Evolutionary conservation across 1,140 invertebrate species (phyloP), one percentile per base, ranked within the genome.

Genomic region (Drosophila mojavensis): DNA sequence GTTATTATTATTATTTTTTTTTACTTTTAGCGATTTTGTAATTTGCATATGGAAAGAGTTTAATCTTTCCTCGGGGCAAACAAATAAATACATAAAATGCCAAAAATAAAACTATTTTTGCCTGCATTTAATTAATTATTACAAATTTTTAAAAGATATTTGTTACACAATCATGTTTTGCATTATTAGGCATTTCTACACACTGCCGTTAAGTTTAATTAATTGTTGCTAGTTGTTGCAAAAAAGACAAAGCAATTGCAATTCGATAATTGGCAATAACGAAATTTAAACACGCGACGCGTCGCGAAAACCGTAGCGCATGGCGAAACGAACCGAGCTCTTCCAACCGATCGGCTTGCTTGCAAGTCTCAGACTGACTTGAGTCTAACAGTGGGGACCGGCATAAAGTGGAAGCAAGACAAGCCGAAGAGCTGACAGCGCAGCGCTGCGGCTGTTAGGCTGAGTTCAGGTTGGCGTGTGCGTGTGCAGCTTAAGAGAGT

Each of bases 191-290:
- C 13, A 60, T 60, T 66, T 66, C 47, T 62, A 66, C 59, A 72
- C 55, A 60, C 39, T 66, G 55, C 30, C 15, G 41, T 33, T 58
- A 24, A 43, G 17, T 39, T 15, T 28, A 69, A 65, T 77, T 84
- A 77, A 77, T 73, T 68, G 72, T 70, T 84, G 79, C 77, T 79
- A 83, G 51, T 30, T 62, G 74, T 84, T 80, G 63, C 69, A 64
- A 64, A 74, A 41, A 60, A 75, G 15, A 5, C 24, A 51, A 26
- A 4, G 15, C 50, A 64, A 64, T 80, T 80, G 78, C 78, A 70
- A 58, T 75, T 55, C 58, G 28, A 60, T 60, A 17, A 60, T 60
- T 59, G 45, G 55, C 50, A 61, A 56, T 24, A 65, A 33, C 69
- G 51, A 72, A 62, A 36, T 74, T 51, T 59, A 33, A 53, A 71